Evolutionary conservation across 2,113 vertebrate species (phyloP).

Genomic region (Dasyornis broadbenti): DNA sequence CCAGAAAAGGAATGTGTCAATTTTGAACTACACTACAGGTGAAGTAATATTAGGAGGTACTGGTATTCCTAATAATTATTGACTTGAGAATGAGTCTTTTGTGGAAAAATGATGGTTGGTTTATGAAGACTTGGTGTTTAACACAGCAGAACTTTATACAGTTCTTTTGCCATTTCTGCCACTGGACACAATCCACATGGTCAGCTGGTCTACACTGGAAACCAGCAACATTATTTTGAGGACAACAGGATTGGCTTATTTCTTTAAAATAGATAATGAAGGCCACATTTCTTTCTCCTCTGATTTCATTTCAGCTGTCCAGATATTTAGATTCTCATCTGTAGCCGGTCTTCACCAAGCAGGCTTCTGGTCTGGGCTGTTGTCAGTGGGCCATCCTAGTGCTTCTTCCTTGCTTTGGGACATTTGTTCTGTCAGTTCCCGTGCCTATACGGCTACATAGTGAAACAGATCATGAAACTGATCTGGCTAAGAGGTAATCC

Average conservation of each 20-base stretch:
- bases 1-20: neutral
- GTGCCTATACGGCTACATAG: accelerated
- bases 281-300: neutral
- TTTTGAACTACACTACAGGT: neutral
- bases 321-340: neutral
- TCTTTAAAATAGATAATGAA: neutral
- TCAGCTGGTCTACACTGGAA: neutral
- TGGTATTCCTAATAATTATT: neutral
- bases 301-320: neutral
- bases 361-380: neutral
- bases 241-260: neutral
- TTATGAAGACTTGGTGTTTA: neutral
- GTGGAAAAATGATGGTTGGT: neutral
- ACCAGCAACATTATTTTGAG: neutral
- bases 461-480: neutral
- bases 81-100: neutral
- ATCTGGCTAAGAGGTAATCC: accelerated
- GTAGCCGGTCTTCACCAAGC: neutral
- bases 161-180: neutral
- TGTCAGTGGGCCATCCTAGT: neutral
- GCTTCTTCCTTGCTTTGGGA: neutral
- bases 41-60: neutral
- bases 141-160: neutral
- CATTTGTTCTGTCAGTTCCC: neutral
- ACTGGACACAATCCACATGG: neutral